Conservation (phyloP, 2,888 invertebrate species). For the Orchestes rusci region DNA sequence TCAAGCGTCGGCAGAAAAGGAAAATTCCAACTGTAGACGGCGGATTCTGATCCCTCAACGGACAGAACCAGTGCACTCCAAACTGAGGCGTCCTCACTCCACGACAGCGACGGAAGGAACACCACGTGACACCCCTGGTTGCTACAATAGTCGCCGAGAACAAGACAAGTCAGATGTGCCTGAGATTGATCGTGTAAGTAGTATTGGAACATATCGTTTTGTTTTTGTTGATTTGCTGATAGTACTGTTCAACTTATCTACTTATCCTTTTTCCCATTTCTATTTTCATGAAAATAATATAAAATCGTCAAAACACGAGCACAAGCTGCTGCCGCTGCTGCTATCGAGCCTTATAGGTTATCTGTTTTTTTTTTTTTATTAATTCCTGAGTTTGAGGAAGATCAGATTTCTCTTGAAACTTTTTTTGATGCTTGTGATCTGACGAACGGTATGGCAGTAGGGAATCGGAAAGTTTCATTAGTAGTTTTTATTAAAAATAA, state of each 20-base stretch:
- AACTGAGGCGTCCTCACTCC: not conserved
- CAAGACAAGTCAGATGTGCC: not conserved
- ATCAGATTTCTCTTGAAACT: constrained; percentile 11
- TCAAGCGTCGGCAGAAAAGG: not conserved
- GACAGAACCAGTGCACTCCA: not conserved
- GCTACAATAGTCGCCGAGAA: not conserved
- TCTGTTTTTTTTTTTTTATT: constrained; percentile 14
- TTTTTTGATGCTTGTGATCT: constrained; percentile 11
- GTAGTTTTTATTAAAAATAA: constrained; percentile 6
- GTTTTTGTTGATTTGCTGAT: not conserved
- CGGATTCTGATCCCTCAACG: not conserved
- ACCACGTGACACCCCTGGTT: not conserved
- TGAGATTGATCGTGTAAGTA: not conserved
- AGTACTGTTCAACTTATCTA: not conserved
- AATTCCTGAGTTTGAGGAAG: constrained; percentile 12
- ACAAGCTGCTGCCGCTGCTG: no score
- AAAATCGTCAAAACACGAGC: no score
- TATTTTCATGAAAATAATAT: not conserved
- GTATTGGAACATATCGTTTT: not conserved
- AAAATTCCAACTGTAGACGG: constrained; percentile 2
- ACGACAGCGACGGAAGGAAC: not conserved
- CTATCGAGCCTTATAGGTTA: constrained; percentile 1
- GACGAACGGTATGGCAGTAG: constrained; percentile 4
- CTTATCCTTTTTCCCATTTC: no score
- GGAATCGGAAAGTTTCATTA: not conserved